These are phyloP conservation scores for Ylistrum balloti DNA, from an alignment of 1,140 invertebrate genomes.

Conservation along the genomic window DNA sequence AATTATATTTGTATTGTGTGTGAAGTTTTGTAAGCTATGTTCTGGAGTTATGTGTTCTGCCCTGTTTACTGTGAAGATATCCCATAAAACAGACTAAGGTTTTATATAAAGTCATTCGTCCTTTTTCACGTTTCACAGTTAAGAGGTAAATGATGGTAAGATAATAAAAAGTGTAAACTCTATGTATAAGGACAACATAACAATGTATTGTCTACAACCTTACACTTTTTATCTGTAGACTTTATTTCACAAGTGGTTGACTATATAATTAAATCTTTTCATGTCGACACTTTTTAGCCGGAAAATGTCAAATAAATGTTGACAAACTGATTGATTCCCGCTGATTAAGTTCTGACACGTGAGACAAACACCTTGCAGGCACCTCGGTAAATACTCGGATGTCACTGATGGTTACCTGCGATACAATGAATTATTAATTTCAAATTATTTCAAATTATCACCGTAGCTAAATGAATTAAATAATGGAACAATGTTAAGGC, in stretches of 20 bases:
- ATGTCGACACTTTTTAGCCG: not conserved
- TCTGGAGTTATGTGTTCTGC: no score
- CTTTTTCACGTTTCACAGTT: no score
- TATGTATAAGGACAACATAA: no score
- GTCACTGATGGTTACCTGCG: not conserved
- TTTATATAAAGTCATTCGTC: no score
- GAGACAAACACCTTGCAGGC: slow-evolving; percentile 29
- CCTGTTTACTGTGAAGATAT: no score
- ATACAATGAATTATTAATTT: slow-evolving; percentile 8
- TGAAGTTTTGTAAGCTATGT: no score
- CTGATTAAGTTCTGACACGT: not conserved
- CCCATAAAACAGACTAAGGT: no score
- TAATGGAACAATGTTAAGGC: not conserved
- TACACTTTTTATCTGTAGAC: no score
- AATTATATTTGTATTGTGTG: no score
- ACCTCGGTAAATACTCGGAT: not conserved
- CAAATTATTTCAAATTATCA: slow-evolving; percentile 40
- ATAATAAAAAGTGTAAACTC: no score
- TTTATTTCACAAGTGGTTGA: not conserved
- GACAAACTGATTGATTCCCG: not conserved
- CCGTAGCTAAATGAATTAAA: slow-evolving; percentile 35
- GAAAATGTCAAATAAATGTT: not conserved
- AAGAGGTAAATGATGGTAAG: no score
- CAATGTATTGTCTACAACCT: no score
- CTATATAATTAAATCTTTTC: slow-evolving; percentile 20